Evolutionary conservation across 2,888 invertebrate genomes (phyloP).

Genomic region (Altica lythri): DNA sequence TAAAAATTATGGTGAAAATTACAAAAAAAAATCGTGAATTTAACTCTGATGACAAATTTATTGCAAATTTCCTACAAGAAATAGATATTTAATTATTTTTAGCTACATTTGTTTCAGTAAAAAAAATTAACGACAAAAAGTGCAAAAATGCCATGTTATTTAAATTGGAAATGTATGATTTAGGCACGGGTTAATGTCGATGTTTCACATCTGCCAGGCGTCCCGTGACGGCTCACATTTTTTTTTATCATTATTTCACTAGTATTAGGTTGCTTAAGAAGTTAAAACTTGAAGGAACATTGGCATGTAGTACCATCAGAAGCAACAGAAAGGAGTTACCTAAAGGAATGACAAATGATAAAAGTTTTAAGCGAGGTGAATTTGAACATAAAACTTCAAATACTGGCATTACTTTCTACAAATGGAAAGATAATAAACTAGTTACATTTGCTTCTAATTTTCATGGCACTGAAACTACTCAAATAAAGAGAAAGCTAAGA

Average conservation of each 20-base stretch:
- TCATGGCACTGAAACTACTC: conserved; percentile 9
- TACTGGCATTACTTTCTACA: conserved; percentile 18
- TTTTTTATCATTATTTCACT: conserved; percentile 2
- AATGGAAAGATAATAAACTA: conserved; percentile 19
- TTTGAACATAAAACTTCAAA: conserved; percentile 13
- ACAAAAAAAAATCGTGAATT: too few species aligned
- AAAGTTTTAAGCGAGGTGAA: conserved; percentile 8
- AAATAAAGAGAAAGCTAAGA: conserved; percentile 3
- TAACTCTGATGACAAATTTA: too few species aligned
- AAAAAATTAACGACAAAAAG: too few species aligned
- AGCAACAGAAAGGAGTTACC: conserved; percentile 1
- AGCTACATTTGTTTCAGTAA: too few species aligned
- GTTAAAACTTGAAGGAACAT: conserved; percentile 2
- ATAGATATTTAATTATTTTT: too few species aligned
- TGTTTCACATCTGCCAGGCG: too few species aligned
- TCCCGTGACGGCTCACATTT: too few species aligned
- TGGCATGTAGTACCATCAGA: conserved; percentile 4
- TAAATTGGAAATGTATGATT: too few species aligned
- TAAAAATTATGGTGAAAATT: too few species aligned
- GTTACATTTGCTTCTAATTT: conserved; percentile 15
- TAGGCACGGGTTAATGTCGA: too few species aligned
- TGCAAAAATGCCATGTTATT: too few species aligned
- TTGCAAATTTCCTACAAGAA: too few species aligned
- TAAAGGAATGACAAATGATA: neutral
- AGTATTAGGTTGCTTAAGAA: neutral